Evolutionary conservation across 2,113 vertebrate genomes (phyloP), one percentile per base, ranked within the genome.

Genomic region (Procavia capensis): DNA sequence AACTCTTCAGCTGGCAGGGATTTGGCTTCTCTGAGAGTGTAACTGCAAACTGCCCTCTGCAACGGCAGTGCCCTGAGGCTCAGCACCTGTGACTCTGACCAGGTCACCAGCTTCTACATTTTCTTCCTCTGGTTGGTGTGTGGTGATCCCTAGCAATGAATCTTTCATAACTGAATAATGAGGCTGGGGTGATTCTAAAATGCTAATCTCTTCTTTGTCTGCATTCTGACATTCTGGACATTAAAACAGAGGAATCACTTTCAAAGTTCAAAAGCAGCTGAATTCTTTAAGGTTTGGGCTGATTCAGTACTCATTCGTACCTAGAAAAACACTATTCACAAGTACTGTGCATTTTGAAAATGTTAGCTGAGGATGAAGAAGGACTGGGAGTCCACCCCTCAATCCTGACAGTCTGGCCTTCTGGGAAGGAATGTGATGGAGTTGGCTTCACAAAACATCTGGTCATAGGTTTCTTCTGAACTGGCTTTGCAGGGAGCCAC

Each of bases 301-400:
- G 29, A 81, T 66, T 8, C 27, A 39, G 59, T 47, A 3, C 41
- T 43, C 24, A 43, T 57, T 80, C 78, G 13, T 74, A 57, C 50
- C 14, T 7, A 94, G 82, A 34, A 95, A 97, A 91, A 11, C 50
- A 54, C 36, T 39, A 72, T 74, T 85, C 47, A 87, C 41, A 88
- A 36, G 54, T 34, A 11, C 75, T 41, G 54, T 29, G 76, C 68
- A 61, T 72, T 90, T 59, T 36, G 63, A 96, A 97, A 96, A 78
- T 87, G n/a, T 29, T 86, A 94, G n/a, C 36, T 87, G 91, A 75
- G 83, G 78, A 85, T 22, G 20, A 93, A 43, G 64, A 85, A 95
- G 78, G 68, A 75, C 14, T 50, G 75, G 91, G 75, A 95, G 88
- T 94, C 39, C 34, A 39, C 4, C 27, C 95, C 25, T 97, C 47